Percentiles rank a stretch among this genome's conserved stretches.
These are phyloP conservation scores for Xylota sylvarum DNA, from an alignment of 2,888 invertebrate genomes.

Conservation along the genomic window DNA sequence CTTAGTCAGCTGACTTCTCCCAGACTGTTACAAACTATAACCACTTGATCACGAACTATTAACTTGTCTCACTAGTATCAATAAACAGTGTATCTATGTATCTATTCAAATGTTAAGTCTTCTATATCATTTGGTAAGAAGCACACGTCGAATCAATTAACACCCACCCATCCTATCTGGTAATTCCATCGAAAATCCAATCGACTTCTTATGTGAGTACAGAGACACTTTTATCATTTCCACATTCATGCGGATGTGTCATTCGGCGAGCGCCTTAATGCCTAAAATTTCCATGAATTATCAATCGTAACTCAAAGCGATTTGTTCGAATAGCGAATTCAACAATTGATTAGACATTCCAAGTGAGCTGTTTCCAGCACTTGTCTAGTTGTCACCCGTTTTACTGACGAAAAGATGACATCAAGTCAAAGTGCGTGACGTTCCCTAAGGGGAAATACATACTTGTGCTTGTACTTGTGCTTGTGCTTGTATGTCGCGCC, in stretches of 20 bases:
- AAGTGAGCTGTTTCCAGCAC: background rate
- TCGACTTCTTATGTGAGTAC: constrained; percentile 10
- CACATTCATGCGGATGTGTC: constrained; percentile 2
- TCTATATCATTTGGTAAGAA: background rate
- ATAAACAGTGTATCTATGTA: background rate
- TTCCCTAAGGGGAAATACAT: background rate
- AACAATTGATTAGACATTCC: constrained; percentile 9
- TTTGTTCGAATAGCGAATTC: background rate
- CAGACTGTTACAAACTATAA: background rate
- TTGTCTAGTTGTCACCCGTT: background rate
- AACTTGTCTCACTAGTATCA: background rate
- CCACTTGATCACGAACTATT: background rate
- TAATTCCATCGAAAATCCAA: background rate
- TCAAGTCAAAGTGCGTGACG: constrained; percentile 9
- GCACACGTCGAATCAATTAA: background rate
- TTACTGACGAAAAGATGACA: constrained; percentile 1
- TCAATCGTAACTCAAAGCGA: constrained; percentile 2
- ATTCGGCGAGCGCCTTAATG: background rate
- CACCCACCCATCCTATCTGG: background rate
- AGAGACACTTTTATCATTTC: constrained; percentile 3
- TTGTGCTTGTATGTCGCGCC: background rate
- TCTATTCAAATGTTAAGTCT: background rate
- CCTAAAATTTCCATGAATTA: constrained; percentile 2
- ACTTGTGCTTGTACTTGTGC: background rate
- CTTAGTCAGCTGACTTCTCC: background rate